These are phyloP conservation scores for Huso huso DNA, from an alignment of 2,797 vertebrate genomes.

Conservation along the genomic window DNA sequence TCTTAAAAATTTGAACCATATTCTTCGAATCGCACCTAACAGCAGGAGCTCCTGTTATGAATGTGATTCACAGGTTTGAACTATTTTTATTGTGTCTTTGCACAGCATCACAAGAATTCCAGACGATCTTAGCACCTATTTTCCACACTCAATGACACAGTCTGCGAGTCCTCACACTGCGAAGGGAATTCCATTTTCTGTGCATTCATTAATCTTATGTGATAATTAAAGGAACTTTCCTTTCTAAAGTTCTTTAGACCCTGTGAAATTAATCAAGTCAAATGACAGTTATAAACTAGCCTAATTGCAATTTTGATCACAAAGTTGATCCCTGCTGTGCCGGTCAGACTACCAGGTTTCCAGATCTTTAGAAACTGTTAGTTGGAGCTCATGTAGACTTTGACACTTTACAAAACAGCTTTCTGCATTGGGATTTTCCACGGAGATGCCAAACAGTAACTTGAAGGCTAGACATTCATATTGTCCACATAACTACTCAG, in stretches of 20 bases:
- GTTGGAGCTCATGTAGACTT: not conserved
- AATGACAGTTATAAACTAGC: constrained; percentile 25
- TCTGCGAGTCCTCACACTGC: constrained; percentile 32
- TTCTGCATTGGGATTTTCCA: not conserved
- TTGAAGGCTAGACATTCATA: not conserved
- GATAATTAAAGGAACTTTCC: constrained; percentile 3
- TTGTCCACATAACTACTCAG: not conserved
- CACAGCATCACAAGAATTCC: constrained; percentile 34
- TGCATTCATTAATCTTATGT: constrained; percentile 27
- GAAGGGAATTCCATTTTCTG: constrained; percentile 32
- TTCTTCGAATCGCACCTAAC: constrained; percentile 12
- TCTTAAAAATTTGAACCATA: not conserved
- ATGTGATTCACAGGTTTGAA: constrained; percentile 38
- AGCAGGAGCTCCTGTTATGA: constrained; percentile 24
- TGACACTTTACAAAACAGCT: not conserved
- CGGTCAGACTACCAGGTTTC: not conserved
- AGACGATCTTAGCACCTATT: constrained; percentile 37
- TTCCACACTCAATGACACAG: constrained; percentile 27
- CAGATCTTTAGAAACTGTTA: not conserved
- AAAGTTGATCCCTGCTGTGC: not conserved
- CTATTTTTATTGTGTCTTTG: constrained; percentile 40
- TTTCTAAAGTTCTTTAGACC: constrained; percentile 23
- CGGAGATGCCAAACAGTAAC: not conserved
- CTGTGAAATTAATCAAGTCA: constrained; percentile 17
- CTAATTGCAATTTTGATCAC: not conserved